Base-by-base conservation (phyloP, 2,113 vertebrate species). In the Pimephales promelas region DNA sequence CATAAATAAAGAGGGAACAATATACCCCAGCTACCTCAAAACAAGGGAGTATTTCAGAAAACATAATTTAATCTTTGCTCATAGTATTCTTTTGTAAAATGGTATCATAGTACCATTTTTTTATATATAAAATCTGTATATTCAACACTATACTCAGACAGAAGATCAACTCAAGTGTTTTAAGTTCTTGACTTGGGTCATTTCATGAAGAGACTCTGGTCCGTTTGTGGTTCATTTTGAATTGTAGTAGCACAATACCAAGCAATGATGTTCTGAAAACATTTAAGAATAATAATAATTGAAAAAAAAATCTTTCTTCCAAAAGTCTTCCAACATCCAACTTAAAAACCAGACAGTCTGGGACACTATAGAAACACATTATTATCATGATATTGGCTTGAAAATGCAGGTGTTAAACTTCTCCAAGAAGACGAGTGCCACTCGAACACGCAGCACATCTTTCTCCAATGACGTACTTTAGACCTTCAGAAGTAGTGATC, bases 61-160 rank as follows among this genome's bases (percentile, higher is more conserved):
- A 11, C 56, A 14, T 43, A 54, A 54, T 54, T 54, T 10, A 16
- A 13, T 78, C 20, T 26, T 18, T 78, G 20, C 56, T 59, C 56
- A 22, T 57, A 40, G 22, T 79, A 59, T 79, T 78, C n/a, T 78
- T 66, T 66, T 59, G 24, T 22, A 66, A 66, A 66, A 80, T 80
- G 59, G 78, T 31, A 80, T 66, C 34, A 62, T 28, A 66, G 61
- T 81, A 70, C 47, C 79, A 70, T 70, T 81, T 40, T 40, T 54
- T 40, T 26, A 24, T 2, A 66, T 22, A 66, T 22, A 61, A n/a
- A 79, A 43, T 43, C 34, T n/a, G 28, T n/a, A 54, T 68, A 36
- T 54, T 54, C 4, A 54, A 24, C 64, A 34, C 20, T 56, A 68
- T 36, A 68, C 28, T 54, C 26, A 56, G 16, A 31, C 40, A 28